Conservation (phyloP, 1,140 invertebrate species). For the Magallana ariakensis region DNA sequence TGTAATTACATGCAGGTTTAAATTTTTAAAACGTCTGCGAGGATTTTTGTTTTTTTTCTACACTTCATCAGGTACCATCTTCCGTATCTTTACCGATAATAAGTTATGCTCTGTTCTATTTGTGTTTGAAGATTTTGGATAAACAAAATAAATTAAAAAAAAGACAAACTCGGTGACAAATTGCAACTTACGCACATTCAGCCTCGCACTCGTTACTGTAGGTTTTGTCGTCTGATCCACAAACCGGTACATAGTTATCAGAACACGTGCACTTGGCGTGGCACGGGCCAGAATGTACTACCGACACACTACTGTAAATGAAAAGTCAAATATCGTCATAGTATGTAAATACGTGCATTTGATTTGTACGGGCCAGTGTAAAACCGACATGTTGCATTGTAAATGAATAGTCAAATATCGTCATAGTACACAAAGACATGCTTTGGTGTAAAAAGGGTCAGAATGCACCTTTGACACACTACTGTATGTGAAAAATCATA, state of each 20-base stretch:
- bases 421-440: neutral
- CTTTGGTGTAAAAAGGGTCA: neutral
- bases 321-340: neutral
- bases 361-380: too few relatives aligned
- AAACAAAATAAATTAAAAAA: too few relatives aligned
- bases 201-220: slow-evolving; percentile 49
- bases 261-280: slow-evolving; percentile 27
- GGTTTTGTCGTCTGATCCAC: slow-evolving; percentile 44
- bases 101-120: too few relatives aligned
- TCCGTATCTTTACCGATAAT: too few relatives aligned
- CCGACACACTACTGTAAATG: neutral
- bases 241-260: slow-evolving; percentile 33
- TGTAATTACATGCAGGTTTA: too few relatives aligned
- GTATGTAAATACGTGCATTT: neutral
- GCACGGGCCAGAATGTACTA: neutral
- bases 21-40: too few relatives aligned
- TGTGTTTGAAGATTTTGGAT: too few relatives aligned
- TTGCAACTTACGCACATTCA: slow-evolving; percentile 43
- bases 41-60: too few relatives aligned
- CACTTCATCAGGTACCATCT: too few relatives aligned
- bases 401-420: too few relatives aligned
- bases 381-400: too few relatives aligned
- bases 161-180: too few relatives aligned
- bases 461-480: neutral
- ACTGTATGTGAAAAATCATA: neutral